These are phyloP conservation scores for Pogona vitticeps DNA, from an alignment of 2,113 vertebrate genomes.

Conservation along the genomic window DNA sequence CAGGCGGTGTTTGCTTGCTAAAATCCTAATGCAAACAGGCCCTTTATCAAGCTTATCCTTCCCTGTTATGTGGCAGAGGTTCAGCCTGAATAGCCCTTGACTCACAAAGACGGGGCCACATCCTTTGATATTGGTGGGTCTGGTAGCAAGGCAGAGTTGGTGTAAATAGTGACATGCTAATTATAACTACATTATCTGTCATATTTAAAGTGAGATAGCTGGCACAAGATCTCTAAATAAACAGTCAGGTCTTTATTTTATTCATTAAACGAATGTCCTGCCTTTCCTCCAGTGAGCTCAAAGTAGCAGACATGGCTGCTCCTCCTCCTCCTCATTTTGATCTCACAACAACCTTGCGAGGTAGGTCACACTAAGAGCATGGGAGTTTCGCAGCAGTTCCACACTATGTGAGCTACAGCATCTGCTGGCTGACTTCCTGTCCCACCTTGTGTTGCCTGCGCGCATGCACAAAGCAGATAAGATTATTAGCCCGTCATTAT, in stretches of 20 bases:
- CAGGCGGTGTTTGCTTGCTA: neutral
- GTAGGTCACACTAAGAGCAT: too few relatives aligned
- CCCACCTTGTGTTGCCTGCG: too few relatives aligned
- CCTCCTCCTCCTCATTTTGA: too few relatives aligned
- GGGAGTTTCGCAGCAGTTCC: too few relatives aligned
- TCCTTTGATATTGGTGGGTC: neutral
- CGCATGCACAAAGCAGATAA: too few relatives aligned
- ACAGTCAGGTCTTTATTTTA: neutral
- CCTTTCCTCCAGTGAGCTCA: neutral
- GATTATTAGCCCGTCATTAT: too few relatives aligned
- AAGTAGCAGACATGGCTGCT: neutral
- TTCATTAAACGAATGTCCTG: neutral
- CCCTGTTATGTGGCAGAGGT: neutral
- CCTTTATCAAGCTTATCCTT: neutral
- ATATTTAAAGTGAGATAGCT: neutral
- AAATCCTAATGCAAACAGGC: slow-evolving; percentile 15
- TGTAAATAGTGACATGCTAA: slow-evolving; percentile 36
- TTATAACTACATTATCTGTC: neutral
- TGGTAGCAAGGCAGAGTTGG: slow-evolving; percentile 33
- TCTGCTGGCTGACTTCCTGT: too few relatives aligned
- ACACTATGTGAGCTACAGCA: too few relatives aligned
- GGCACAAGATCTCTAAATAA: neutral
- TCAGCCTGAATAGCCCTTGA: neutral
- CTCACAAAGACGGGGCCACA: slow-evolving; percentile 5
- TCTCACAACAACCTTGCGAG: too few relatives aligned